Evolutionary conservation across 2,113 vertebrate species (phyloP).

Genomic region (Lagopus muta): DNA sequence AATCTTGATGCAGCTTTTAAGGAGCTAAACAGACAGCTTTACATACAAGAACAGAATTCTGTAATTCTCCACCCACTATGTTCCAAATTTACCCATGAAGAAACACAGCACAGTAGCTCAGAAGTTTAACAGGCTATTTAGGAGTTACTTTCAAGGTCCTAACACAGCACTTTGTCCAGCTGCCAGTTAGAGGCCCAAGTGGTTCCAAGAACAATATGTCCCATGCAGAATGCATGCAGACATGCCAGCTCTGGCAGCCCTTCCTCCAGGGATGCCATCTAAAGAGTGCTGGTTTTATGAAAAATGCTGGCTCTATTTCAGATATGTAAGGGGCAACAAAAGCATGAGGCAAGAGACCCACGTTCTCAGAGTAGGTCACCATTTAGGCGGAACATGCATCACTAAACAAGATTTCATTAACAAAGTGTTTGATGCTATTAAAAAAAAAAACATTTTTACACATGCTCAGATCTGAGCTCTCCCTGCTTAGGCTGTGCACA

Average conservation of each 20-base stretch:
- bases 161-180: not conserved
- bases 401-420: not conserved
- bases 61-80: not conserved
- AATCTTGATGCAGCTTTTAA: not conserved
- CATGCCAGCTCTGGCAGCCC: not conserved
- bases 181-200: not conserved
- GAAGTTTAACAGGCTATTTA: not conserved
- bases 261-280: not conserved
- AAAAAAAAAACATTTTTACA: not conserved
- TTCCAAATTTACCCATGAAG: not conserved
- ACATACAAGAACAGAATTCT: not conserved
- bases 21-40: not conserved
- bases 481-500: no score
- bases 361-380: not conserved
- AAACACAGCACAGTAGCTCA: not conserved
- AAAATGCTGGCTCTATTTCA: not conserved
- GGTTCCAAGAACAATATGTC: constrained; percentile 23
- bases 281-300: not conserved
- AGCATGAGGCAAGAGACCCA: not conserved
- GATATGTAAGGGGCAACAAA: not conserved
- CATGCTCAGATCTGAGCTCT: not conserved
- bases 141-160: not conserved
- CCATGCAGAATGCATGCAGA: not conserved
- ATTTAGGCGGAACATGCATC: not conserved
- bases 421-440: not conserved